These are phyloP conservation scores for Cynopterus sphinx DNA, from an alignment of 2,797 vertebrate genomes.

Conservation along the genomic window DNA sequence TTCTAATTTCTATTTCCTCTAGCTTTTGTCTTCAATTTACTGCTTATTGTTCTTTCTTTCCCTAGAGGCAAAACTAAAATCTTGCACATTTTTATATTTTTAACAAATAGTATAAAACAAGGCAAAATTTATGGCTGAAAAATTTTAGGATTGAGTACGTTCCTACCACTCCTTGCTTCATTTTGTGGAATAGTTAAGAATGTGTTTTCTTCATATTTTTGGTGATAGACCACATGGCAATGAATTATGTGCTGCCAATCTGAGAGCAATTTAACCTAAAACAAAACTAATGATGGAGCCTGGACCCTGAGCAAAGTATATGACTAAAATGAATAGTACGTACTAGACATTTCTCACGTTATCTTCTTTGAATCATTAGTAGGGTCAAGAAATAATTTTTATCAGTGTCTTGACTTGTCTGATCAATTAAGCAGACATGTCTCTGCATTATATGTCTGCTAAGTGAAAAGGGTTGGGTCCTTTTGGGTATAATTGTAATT, in stretches of 20 bases:
- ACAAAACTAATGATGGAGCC: background rate
- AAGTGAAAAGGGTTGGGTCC: constrained; percentile 51
- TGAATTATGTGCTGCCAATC: background rate
- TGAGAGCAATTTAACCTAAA: constrained; percentile 59
- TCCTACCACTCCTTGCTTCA: background rate
- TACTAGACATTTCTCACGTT: background rate
- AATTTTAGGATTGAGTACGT: background rate
- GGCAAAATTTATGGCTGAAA: background rate
- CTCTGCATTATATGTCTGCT: constrained; percentile 48
- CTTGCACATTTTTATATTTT: background rate
- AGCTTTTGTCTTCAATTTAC: background rate
- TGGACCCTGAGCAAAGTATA: background rate
- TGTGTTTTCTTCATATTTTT: background rate
- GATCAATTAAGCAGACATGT: constrained; percentile 10
- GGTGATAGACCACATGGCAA: background rate
- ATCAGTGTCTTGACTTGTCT: constrained; percentile 51
- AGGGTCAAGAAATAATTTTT: constrained; percentile 64
- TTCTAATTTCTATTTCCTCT: background rate
- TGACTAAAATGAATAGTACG: constrained; percentile 33
- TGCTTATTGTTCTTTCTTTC: background rate
- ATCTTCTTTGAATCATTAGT: constrained; percentile 51
- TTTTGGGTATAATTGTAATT: constrained; percentile 39
- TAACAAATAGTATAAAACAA: background rate
- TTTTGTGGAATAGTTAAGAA: background rate
- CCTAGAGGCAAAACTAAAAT: background rate